Conservation (phyloP, 2,797 vertebrate genomes). For the Chromobotia macracanthus region DNA sequence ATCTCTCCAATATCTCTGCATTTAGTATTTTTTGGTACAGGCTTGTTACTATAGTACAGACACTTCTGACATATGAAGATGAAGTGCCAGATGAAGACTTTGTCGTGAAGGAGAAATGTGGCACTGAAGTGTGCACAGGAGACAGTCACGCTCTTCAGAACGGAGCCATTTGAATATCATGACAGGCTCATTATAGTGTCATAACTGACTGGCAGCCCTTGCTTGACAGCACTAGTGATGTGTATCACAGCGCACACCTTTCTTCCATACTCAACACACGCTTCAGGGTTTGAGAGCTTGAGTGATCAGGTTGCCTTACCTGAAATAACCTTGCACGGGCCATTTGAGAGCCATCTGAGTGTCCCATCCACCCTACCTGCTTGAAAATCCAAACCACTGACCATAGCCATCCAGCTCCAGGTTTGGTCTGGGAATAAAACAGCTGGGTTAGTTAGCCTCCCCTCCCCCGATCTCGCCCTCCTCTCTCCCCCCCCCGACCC, state of each 20-base stretch:
- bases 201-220: conserved; percentile 81
- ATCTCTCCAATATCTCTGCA: background rate
- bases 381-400: conserved; percentile 36
- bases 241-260: conserved; percentile 24
- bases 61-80: background rate
- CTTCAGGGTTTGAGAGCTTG: conserved; percentile 25
- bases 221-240: conserved; percentile 74
- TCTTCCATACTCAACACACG: background rate
- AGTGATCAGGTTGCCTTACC: background rate
- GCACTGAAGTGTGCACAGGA: background rate
- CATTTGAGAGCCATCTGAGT: background rate
- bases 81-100: conserved; percentile 11
- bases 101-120: conserved; percentile 15
- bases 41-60: background rate
- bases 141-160: conserved; percentile 21
- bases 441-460: conserved; percentile 40
- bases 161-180: conserved; percentile 84
- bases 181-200: conserved; percentile 88
- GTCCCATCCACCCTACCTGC: background rate
- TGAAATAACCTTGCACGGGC: conserved; percentile 24
- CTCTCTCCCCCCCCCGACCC: conserved; percentile 27
- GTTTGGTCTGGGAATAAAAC: conserved; percentile 50
- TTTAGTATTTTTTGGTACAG: background rate
- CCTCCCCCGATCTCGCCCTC: conserved; percentile 34
- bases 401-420: conserved; percentile 18